phyloP scores from a whole-genome alignment of 2,797 vertebrate genomes.

The Pygocentrus nattereri region DNA sequence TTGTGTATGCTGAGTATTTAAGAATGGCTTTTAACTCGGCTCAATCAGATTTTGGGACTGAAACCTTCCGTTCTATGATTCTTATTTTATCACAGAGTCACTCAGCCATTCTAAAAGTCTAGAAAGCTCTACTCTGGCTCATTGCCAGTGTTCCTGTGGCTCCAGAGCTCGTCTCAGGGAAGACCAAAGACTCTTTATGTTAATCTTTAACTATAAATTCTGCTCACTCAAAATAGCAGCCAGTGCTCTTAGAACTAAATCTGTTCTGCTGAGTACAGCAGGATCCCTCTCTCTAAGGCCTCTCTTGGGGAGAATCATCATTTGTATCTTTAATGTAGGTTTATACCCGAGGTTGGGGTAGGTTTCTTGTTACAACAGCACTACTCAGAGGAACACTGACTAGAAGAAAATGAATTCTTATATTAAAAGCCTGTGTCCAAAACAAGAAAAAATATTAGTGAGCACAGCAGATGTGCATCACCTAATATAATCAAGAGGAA shows the following conservation, averaged over 20 bases:
- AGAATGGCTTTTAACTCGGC: not conserved
- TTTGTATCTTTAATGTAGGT: conserved; percentile 42
- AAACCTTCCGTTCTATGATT: not conserved
- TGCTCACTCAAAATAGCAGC: conserved; percentile 63
- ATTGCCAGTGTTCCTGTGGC: not conserved
- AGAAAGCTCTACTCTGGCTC: not conserved
- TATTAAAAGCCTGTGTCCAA: not conserved
- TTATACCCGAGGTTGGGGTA: conserved; percentile 9
- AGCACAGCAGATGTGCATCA: conserved; percentile 29
- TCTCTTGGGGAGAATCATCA: conserved; percentile 60
- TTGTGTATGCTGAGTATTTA: not conserved
- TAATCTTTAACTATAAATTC: conserved; percentile 79
- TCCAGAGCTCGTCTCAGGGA: conserved; percentile 15
- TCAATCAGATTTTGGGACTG: not conserved
- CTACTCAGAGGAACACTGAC: not conserved
- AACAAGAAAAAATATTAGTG: not conserved
- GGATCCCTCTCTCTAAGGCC: conserved; percentile 58
- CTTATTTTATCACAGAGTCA: not conserved
- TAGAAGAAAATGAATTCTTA: not conserved
- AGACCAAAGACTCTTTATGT: conserved; percentile 67
- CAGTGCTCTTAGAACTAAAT: conserved; percentile 71
- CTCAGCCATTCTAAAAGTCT: conserved; percentile 8
- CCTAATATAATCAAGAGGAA: not conserved
- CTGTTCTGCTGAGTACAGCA: conserved; percentile 70
- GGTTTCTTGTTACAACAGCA: not conserved